Base-by-base conservation (phyloP, 2,113 vertebrate genomes). In the Psilopogon haemacephalus region DNA sequence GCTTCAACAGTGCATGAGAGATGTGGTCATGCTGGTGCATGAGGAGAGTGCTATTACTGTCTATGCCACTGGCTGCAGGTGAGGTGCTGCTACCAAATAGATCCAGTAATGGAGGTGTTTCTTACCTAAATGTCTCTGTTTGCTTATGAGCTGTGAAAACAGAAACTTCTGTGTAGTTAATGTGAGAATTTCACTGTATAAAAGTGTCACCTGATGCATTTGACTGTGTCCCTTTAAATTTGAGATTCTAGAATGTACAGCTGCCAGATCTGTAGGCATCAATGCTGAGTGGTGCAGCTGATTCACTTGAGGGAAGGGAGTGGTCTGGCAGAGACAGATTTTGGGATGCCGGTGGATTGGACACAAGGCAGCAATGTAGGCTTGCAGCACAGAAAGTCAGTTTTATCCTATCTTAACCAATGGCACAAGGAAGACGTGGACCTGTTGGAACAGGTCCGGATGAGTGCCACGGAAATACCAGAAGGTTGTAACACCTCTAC, bases 161-260 rank as follows among this genome's bases (percentile, higher is more conserved):
- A 44, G 46, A 46, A 88, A 58, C 33, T 62, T 78, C 6, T 8
- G 1, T 35, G 20, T 28, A 28, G 72, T 28, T 19, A 27, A 59
- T 1, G 15, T 28, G 48, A 80, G 78, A 65, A 73, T 92, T 91
- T 92, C 38, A 44, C 55, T 42, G 1, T 44, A 20, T 50, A 11
- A 77, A 83, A 67, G 26, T 35, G 24, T 19, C 4, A 55, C 60
- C 60, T 91, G 9, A 1, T 65, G 42, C 24, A 1, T 84, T 79
- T 65, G 79, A 90, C 86, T 40, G 85, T 95, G 92, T 94, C 95
- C 93, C 94, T 95, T 95, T 96, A 95, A 94, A 93, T 92, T 56
- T 58, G 18, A 2, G 6, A 1, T 35, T 30, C 33, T 76, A 23
- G 71, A 58, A 50, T 2, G 7, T 23, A 23, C 7, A 74, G 64